Evolutionary conservation across 2,113 vertebrate genomes (phyloP), one percentile per base, ranked within the genome.

Genomic region (Labrus mixtus): DNA sequence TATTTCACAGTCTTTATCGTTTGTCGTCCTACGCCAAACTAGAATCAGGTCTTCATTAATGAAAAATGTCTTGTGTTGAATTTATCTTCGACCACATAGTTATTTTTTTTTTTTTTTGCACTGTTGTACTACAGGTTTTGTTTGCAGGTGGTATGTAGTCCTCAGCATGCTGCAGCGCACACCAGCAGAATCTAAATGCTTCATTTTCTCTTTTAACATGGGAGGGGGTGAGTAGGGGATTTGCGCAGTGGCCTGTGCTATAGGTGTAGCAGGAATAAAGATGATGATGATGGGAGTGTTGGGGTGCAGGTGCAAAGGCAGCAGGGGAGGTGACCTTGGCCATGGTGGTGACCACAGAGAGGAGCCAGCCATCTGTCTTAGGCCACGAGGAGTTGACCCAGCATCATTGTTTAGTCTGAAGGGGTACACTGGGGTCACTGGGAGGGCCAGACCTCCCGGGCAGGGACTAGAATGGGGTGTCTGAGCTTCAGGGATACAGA

Each of bases 311-410:
- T 88, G 89, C 84, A 70, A 33, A 4, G 2, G 43, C 74, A 71
- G 68, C 68, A 56, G 73, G 76, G 80, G 90, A 87, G 75, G 73
- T 94, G 93, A 94, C 94, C 93, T 94, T 95, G 92, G 92, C 89
- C 83, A 91, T 87, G 87, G 78, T 83, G 80, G 85, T 43, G 68
- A 64, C 74, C 48, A 20, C 73, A 76, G 75, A 80, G 80, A 79
- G 74, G 79, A 91, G 77, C 74, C 77, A 81, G 92, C 94, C 94
- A 94, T 95, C 94, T 95, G 94, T 93, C 90, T 78, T 61, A 71
- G 88, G 79, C 81, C 86, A 88, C 16, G 76, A 87, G 82, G 89
- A 90, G 68, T 71, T 93, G 92, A 93, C 92, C 91, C 77, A 41
- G 82, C 78, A 92, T 92, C 89, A 93, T 92, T 93, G 92, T 93